Conservation (phyloP, 2,888 invertebrate genomes). For the Drosophila subquinaria region DNA sequence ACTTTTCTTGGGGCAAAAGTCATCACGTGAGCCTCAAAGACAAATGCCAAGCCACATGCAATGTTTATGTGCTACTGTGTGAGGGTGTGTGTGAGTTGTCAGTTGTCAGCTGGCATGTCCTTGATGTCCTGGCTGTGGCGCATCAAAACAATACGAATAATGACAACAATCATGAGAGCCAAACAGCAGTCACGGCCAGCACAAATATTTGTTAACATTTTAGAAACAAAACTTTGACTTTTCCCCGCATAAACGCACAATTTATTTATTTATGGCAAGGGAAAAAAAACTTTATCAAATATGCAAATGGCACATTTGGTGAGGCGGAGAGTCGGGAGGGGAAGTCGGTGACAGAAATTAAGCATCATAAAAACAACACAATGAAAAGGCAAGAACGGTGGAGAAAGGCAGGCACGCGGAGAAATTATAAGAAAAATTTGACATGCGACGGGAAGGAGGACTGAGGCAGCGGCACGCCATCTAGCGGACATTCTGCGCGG, state of each 20-base stretch:
- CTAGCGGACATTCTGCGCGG: slow-evolving; percentile 33
- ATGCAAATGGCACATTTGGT: slow-evolving; percentile 61
- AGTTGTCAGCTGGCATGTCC: slow-evolving; percentile 37
- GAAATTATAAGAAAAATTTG: slow-evolving; percentile 41
- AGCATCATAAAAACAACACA: slow-evolving; percentile 67
- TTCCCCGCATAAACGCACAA: slow-evolving; percentile 54
- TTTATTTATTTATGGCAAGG: slow-evolving; percentile 63
- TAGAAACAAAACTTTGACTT: slow-evolving; percentile 60
- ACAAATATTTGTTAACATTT: slow-evolving; percentile 58
- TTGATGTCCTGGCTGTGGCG: slow-evolving; percentile 32
- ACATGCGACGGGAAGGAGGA: slow-evolving; percentile 44
- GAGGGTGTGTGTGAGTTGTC: slow-evolving; percentile 9
- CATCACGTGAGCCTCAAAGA: slow-evolving; percentile 39
- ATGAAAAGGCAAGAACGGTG: neutral
- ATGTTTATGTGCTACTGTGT: slow-evolving; percentile 1
- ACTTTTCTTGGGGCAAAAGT: slow-evolving; percentile 30
- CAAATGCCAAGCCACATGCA: slow-evolving; percentile 22
- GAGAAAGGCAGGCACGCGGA: slow-evolving; percentile 5
- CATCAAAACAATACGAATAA: slow-evolving; percentile 56
- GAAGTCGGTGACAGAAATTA: slow-evolving; percentile 68
- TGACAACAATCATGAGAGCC: slow-evolving; percentile 58
- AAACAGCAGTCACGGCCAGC: slow-evolving; percentile 32
- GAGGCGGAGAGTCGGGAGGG: neutral
- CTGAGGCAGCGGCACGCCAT: slow-evolving; percentile 40
- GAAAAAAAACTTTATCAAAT: slow-evolving; percentile 57